These are phyloP conservation scores for Eurois occulta DNA, from an alignment of 2,888 invertebrate species.

Conservation along the genomic window DNA sequence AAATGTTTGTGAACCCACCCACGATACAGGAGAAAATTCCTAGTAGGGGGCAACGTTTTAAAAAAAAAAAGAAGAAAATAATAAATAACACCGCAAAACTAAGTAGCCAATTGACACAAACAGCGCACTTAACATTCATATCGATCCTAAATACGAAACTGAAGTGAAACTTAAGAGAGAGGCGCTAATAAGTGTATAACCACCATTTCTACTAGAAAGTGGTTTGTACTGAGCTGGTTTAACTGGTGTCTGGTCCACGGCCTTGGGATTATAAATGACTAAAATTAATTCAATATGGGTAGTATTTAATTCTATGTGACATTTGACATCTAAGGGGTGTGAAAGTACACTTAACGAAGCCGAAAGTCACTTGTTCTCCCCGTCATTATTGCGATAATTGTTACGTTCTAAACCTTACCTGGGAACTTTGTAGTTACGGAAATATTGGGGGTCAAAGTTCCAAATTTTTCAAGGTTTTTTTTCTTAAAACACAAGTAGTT, in stretches of 20 bases:
- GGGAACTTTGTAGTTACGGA: no score
- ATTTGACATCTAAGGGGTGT: slow-evolving; percentile 48
- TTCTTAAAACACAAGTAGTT: no score
- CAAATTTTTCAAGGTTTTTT: no score
- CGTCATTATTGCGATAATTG: no score
- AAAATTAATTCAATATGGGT: slow-evolving; percentile 17
- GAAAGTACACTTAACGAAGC: no score
- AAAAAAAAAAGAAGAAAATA: no score
- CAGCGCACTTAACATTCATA: slow-evolving; percentile 35
- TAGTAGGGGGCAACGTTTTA: no score
- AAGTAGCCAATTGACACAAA: slow-evolving; percentile 38
- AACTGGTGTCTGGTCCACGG: slow-evolving; percentile 21
- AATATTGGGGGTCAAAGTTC: no score
- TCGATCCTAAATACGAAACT: slow-evolving; percentile 46
- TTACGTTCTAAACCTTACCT: no score
- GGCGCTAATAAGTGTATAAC: slow-evolving; percentile 63
- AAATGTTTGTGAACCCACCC: no score
- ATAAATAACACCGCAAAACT: slow-evolving; percentile 10
- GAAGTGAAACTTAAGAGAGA: slow-evolving; percentile 61
- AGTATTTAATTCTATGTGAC: slow-evolving; percentile 22
- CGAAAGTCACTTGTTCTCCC: no score
- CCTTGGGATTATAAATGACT: slow-evolving; percentile 49
- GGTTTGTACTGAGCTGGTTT: slow-evolving; percentile 46
- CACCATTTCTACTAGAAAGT: slow-evolving; percentile 68
- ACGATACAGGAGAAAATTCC: no score